Conservation (phyloP, 2,888 invertebrate species). For the Oxytorus armatus region DNA sequence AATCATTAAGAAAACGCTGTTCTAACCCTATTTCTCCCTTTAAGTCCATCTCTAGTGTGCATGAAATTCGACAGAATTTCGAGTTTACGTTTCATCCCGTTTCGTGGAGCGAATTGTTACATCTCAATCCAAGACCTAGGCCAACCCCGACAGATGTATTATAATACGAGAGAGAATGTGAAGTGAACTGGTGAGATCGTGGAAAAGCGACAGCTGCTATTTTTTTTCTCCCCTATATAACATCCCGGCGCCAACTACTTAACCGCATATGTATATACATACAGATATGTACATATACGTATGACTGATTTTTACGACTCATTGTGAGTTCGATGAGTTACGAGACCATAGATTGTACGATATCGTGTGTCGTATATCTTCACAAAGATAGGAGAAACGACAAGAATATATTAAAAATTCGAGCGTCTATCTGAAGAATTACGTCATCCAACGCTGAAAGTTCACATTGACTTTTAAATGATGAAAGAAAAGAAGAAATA, state of each 20-base stretch:
- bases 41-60: neutral
- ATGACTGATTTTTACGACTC: neutral
- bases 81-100: constrained; percentile 1
- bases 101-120: constrained; percentile 33
- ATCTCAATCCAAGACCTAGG: constrained; percentile 57
- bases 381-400: too few relatives aligned
- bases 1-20: too few relatives aligned
- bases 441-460: constrained; percentile 41
- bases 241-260: too few relatives aligned
- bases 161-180: constrained; percentile 14
- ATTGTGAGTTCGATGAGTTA: too few relatives aligned
- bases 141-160: constrained; percentile 60
- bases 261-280: neutral
- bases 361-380: too few relatives aligned
- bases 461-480: constrained; percentile 45
- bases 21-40: too few relatives aligned
- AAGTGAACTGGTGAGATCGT: constrained; percentile 42
- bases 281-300: neutral
- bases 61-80: constrained; percentile 27
- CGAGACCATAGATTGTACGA: too few relatives aligned
- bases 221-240: constrained; percentile 22
- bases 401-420: constrained; percentile 36
- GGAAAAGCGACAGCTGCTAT: constrained; percentile 64
- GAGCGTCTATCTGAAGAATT: constrained; percentile 41
- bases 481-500: neutral